phyloP scores from a whole-genome alignment of 1,140 invertebrate species.

The Drosophila parvula region DNA sequence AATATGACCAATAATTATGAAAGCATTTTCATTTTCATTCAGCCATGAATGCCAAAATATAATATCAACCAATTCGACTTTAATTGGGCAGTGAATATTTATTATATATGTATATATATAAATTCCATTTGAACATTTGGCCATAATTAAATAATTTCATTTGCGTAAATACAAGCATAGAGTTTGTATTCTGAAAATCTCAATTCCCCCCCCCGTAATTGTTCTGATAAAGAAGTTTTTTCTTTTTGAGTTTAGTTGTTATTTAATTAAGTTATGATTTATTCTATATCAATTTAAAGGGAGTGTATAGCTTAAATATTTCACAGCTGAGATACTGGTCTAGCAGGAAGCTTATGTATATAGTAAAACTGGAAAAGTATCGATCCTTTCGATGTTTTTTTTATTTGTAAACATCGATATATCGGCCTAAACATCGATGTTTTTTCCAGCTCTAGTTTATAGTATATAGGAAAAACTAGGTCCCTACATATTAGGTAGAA shows the following conservation, averaged over 20 bases:
- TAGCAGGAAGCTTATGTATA: background rate
- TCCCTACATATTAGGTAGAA: no score
- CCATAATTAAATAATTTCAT: background rate
- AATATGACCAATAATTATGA: slow-evolving; percentile 39
- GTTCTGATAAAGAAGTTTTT: background rate
- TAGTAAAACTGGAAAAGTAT: no score
- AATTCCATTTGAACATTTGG: background rate
- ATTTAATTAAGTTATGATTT: no score
- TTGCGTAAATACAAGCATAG: background rate
- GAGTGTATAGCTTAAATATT: background rate
- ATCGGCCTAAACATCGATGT: no score
- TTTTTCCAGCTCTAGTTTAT: no score
- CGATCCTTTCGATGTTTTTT: no score
- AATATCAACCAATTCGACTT: slow-evolving; percentile 5
- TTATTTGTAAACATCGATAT: no score
- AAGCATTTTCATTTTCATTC: slow-evolving; percentile 16
- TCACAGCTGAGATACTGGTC: no score
- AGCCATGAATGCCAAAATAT: slow-evolving; percentile 8
- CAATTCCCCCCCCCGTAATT: background rate
- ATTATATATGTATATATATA: no score
- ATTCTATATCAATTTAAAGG: background rate
- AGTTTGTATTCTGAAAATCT: background rate
- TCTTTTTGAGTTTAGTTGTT: no score
- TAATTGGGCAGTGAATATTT: background rate
- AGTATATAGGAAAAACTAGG: no score